Percentiles rank a stretch among this genome's conserved stretches.
phyloP scores from a whole-genome alignment of 1,140 invertebrate genomes.

The Limonius californicus region DNA sequence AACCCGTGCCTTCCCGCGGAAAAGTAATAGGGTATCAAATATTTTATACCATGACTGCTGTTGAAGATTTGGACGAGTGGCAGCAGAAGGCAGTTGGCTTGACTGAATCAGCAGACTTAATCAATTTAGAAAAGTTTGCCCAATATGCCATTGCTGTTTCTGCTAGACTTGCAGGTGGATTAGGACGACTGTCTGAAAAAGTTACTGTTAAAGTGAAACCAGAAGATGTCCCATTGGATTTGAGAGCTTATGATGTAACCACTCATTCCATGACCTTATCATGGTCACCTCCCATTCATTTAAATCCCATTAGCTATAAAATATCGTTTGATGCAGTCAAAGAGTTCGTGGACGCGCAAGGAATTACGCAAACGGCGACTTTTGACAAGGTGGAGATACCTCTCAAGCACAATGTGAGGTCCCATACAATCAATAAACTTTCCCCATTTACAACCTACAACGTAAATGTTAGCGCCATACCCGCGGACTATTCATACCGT shows the following conservation, averaged over 20 bases:
- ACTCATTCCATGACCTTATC: slow-evolving; percentile 87
- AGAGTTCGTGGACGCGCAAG: slow-evolving; percentile 91
- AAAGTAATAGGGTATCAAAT: slow-evolving; percentile 89
- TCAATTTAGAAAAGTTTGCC: slow-evolving; percentile 85
- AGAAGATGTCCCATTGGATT: slow-evolving; percentile 83
- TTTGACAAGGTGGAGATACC: slow-evolving; percentile 71
- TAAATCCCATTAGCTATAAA: slow-evolving; percentile 87
- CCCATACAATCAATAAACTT: slow-evolving; percentile 77
- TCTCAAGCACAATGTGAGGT: slow-evolving; percentile 64
- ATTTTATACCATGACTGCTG: slow-evolving; percentile 89
- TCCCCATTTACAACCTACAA: slow-evolving; percentile 93
- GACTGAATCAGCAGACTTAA: slow-evolving; percentile 85
- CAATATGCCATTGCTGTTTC: slow-evolving; percentile 92
- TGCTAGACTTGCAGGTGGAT: slow-evolving; percentile 69
- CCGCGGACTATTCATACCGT: slow-evolving; percentile 75
- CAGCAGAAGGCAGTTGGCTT: slow-evolving; percentile 77
- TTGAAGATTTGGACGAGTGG: slow-evolving; percentile 90
- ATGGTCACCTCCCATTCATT: slow-evolving; percentile 87
- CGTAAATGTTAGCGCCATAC: slow-evolving; percentile 89
- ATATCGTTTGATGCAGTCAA: slow-evolving; percentile 92
- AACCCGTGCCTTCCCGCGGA: slow-evolving; percentile 79
- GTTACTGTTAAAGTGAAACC: slow-evolving; percentile 85
- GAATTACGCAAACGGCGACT: slow-evolving; percentile 82
- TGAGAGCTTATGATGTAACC: slow-evolving; percentile 81
- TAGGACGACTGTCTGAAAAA: slow-evolving; percentile 71